Percentiles rank a stretch among this genome's conserved stretches.
These are phyloP conservation scores for Urocitellus parryii DNA, from an alignment of 2,113 vertebrate species.

Conservation along the genomic window DNA sequence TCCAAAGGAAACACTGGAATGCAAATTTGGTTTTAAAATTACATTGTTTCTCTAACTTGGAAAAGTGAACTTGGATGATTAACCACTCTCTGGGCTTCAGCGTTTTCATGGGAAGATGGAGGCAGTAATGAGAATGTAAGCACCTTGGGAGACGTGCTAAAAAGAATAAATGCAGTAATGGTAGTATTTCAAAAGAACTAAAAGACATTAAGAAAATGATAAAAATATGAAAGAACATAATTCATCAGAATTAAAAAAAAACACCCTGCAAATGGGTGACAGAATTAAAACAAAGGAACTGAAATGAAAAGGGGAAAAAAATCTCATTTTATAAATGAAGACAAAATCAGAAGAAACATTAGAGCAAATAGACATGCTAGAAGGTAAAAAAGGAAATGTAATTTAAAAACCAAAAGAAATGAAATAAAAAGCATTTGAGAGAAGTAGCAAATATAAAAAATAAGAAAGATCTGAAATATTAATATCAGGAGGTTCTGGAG, in stretches of 20 bases:
- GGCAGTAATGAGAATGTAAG: not conserved
- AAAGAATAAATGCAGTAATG: not conserved
- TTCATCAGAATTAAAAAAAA: conserved; percentile 43
- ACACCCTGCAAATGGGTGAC: not conserved
- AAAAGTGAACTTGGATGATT: conserved; percentile 31
- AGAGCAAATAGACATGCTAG: not conserved
- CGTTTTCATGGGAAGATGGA: conserved; percentile 20
- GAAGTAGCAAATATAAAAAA: not conserved
- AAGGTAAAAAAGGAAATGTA: conserved; percentile 1
- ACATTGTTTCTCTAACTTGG: not conserved
- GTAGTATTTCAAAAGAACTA: not conserved
- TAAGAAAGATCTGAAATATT: not conserved
- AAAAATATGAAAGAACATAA: not conserved
- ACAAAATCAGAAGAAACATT: not conserved
- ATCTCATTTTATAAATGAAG: conserved; percentile 14
- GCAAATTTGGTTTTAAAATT: conserved; percentile 48
- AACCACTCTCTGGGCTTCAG: not conserved
- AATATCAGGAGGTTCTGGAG: not conserved
- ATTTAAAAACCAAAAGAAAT: conserved; percentile 15
- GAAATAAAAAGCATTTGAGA: not conserved
- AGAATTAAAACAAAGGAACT: not conserved
- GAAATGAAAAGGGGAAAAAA: conserved; percentile 1
- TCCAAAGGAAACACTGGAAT: conserved; percentile 43
- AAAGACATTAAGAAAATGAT: conserved; percentile 8
- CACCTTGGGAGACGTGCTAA: not conserved